These are phyloP conservation scores for Anguilla japonica DNA, from an alignment of 2,113 vertebrate genomes.

Conservation along the genomic window DNA sequence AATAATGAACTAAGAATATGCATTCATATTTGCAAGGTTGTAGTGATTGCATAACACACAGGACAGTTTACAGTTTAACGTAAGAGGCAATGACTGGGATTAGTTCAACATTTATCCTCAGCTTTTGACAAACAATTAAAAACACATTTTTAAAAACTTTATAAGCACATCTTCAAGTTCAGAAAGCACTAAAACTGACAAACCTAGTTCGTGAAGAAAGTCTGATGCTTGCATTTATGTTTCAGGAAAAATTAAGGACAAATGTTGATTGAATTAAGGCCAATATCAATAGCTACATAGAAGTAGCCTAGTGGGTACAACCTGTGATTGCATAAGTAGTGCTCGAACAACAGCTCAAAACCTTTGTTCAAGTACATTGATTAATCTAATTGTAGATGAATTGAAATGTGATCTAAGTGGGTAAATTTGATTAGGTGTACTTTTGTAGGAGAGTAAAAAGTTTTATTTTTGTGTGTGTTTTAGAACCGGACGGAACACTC, in stretches of 20 bases:
- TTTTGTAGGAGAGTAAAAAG: background rate
- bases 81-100: background rate
- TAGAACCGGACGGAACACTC: background rate
- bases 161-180: too few species aligned
- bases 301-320: background rate
- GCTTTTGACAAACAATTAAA: too few species aligned
- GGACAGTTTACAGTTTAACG: background rate
- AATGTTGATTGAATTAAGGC: too few species aligned
- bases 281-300: background rate
- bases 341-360: background rate
- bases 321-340: background rate
- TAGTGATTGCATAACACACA: background rate
- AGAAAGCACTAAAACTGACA: too few species aligned
- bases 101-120: too few species aligned
- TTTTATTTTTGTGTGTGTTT: background rate
- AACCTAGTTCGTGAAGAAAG: too few species aligned
- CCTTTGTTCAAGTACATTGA: background rate
- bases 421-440: background rate
- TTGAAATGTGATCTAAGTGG: background rate
- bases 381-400: background rate
- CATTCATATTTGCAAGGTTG: background rate
- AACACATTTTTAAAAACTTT: too few species aligned
- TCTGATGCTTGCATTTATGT: too few species aligned
- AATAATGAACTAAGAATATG: background rate
- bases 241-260: too few species aligned